Evolutionary conservation across 2,888 invertebrate species (phyloP).

Genomic region (Campaea margaritaria): DNA sequence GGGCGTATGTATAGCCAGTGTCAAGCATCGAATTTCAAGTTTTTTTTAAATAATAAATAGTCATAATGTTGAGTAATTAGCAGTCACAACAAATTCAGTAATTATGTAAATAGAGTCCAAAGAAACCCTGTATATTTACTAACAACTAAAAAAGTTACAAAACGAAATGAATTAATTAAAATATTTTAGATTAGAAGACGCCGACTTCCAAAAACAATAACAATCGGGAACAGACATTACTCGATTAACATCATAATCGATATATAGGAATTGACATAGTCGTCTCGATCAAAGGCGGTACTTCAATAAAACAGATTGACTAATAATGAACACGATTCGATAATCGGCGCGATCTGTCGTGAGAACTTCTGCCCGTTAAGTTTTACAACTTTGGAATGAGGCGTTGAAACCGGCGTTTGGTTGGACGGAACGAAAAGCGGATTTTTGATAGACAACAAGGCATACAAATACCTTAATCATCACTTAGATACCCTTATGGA

Average conservation of each 20-base stretch:
- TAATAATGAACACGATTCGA: constrained; percentile 78
- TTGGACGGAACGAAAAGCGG: constrained; percentile 6
- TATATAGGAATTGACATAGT: constrained; percentile 71
- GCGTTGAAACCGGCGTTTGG: constrained; percentile 52
- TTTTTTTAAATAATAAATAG: too few relatives aligned
- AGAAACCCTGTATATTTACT: background rate
- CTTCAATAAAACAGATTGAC: constrained; percentile 82
- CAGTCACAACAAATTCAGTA: too few relatives aligned
- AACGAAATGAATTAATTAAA: constrained; percentile 24
- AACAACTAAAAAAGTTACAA: background rate
- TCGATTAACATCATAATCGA: constrained; percentile 35
- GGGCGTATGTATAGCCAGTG: too few relatives aligned
- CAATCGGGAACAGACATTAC: constrained; percentile 32
- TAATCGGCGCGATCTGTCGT: constrained; percentile 78
- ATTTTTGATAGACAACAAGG: background rate
- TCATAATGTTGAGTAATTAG: too few relatives aligned
- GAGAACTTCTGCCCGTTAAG: constrained; percentile 77
- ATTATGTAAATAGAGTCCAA: too few relatives aligned
- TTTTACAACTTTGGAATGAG: constrained; percentile 72
- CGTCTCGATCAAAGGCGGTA: constrained; percentile 71
- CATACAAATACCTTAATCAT: too few relatives aligned
- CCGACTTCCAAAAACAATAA: constrained; percentile 37
- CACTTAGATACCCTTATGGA: too few relatives aligned
- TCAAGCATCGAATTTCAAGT: too few relatives aligned
- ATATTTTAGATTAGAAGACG: constrained; percentile 29